Base-by-base conservation (phyloP, 1,140 invertebrate species). In the Lepidurus apus region DNA sequence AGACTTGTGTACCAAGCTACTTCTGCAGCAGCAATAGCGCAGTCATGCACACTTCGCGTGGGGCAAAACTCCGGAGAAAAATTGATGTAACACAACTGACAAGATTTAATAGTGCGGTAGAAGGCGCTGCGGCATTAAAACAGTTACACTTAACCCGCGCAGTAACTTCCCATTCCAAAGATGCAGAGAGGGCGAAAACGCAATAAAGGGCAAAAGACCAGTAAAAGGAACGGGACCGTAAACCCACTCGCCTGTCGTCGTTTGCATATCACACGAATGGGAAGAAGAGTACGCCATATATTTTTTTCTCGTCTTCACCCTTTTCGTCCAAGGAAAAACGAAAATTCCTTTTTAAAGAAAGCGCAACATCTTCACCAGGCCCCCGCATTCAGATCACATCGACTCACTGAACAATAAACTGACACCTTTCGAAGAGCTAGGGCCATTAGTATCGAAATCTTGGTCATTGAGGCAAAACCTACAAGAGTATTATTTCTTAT, bases 341-440 rank as follows among this genome's bases (percentile, higher is more conserved):
- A 3, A 34, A 34, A 34, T 34, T 34, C 4, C 3, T 34, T 34
- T 34, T 34, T 34, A 34, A 34, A 34, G 34, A 34, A 34, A 34
- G 0, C 34, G 34, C 34, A 34, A 34, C 34, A 34, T 34, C 34
- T 34, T 34, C 3, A 34, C 34, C 34, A 34, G 34, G 3, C 34
- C 34, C 26, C 34, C 34, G 3, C 53, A 65, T 65, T 65, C 13
- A 13, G 53, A 65, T 65, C 21, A n/a, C 53, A 65, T 21, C 53
- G 10, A 65, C 53, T 65, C 53, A 65, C 9, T 65, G 53, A 65
- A 65, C 53, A 65, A 65, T 65, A 65, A 65, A 65, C 9, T 65
- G 21, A 65, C 53, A 65, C 53, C 53, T 65, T 65, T 13, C 4
- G 53, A 65, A 65, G 21, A 13, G 21, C 9, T 13, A 65, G 53